phyloP scores from a whole-genome alignment of 2,113 vertebrate genomes.

The Pogonocichla stellata region DNA sequence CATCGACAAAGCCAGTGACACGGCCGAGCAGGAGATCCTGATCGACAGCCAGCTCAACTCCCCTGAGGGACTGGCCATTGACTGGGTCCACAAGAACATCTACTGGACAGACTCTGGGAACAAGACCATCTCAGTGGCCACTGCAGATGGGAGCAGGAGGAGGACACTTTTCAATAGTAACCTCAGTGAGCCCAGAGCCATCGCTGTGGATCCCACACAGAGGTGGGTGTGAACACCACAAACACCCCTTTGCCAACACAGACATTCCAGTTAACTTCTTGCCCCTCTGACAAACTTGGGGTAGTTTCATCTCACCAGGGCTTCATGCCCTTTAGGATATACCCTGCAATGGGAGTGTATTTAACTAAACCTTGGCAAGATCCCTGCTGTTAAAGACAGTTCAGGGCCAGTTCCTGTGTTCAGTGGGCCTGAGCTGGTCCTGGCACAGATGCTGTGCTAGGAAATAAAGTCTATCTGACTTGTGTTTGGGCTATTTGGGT shows the following conservation, averaged over 20 bases:
- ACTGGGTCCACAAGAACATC: constrained; percentile 98
- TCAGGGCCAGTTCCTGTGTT: not conserved
- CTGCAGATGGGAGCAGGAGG: constrained; percentile 85
- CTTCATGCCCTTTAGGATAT: not conserved
- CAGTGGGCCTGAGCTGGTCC: not conserved
- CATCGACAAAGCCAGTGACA: constrained; percentile 93
- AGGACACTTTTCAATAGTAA: constrained; percentile 87
- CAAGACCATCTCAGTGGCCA: constrained; percentile 95
- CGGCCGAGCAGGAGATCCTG: constrained; percentile 85
- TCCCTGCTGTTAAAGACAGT: not conserved
- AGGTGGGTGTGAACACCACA: constrained; percentile 78
- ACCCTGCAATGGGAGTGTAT: not conserved
- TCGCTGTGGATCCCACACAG: constrained; percentile 90
- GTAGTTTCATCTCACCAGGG: not conserved
- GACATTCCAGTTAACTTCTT: accelerated
- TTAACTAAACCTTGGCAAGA: not conserved
- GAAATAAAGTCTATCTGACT: not conserved
- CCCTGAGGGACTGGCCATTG: constrained; percentile 92
- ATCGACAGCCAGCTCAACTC: constrained; percentile 89
- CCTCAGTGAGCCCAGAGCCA: constrained; percentile 91
- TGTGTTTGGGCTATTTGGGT: not conserved
- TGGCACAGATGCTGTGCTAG: not conserved
- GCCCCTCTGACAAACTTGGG: not conserved
- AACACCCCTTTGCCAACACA: not conserved
- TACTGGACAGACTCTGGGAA: constrained; percentile 98